These are phyloP conservation scores for Talpa occidentalis DNA, from an alignment of 2,113 vertebrate species.

Conservation along the genomic window DNA sequence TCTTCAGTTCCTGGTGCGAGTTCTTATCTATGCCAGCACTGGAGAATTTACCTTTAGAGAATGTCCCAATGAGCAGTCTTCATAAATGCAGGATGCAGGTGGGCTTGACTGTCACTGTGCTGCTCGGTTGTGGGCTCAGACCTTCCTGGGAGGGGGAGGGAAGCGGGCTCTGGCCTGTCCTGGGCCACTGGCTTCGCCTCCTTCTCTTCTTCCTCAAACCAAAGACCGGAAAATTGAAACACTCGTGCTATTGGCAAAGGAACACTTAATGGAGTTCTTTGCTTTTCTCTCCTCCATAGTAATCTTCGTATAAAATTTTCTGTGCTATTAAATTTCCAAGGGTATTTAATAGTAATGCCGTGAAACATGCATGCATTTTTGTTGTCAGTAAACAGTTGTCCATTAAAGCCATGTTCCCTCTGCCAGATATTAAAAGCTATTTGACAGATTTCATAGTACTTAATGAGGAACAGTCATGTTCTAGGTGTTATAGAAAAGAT, in stretches of 20 bases:
- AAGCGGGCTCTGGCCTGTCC: slow-evolving; percentile 41
- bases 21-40: background rate
- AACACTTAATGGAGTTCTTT: slow-evolving; percentile 81
- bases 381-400: slow-evolving; percentile 90
- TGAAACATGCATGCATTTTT: slow-evolving; percentile 92
- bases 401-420: slow-evolving; percentile 97
- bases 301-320: slow-evolving; percentile 82
- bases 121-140: slow-evolving; percentile 43
- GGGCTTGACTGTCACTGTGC: slow-evolving; percentile 74
- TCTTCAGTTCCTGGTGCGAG: background rate
- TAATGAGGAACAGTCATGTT: background rate
- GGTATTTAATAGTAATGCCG: slow-evolving; percentile 86
- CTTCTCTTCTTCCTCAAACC: slow-evolving; percentile 71
- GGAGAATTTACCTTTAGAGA: background rate
- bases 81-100: background rate
- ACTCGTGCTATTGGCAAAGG: slow-evolving; percentile 78
- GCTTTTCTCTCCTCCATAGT: slow-evolving; percentile 86
- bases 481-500: background rate
- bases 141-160: slow-evolving; percentile 17
- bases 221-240: slow-evolving; percentile 66
- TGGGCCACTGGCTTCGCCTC: slow-evolving; percentile 61
- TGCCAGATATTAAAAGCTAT: slow-evolving; percentile 72
- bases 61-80: background rate
- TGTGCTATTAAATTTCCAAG: slow-evolving; percentile 75
- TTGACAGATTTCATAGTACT: slow-evolving; percentile 33